Evolutionary conservation across 2,888 invertebrate species (phyloP).

Genomic region (Lasioglossum vierecki): DNA sequence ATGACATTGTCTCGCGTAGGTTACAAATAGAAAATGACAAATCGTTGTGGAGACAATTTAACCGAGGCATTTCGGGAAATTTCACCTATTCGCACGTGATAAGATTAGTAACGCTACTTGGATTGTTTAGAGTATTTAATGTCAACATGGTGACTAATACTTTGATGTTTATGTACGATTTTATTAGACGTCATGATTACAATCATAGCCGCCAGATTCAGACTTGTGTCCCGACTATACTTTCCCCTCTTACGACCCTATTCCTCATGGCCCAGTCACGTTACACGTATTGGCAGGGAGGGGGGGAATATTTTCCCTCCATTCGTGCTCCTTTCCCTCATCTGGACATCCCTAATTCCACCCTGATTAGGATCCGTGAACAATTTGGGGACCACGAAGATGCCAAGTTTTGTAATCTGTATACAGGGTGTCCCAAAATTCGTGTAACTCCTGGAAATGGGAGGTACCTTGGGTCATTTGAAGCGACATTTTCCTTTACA

Average conservation of each 20-base stretch:
- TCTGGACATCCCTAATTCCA: too few relatives aligned
- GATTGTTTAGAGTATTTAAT: not conserved
- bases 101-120: conserved; percentile 38
- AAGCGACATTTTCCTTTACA: too few relatives aligned
- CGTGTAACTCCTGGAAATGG: too few relatives aligned
- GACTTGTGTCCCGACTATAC: too few relatives aligned
- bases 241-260: too few relatives aligned
- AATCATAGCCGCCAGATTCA: too few relatives aligned
- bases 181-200: not conserved
- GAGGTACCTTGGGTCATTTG: too few relatives aligned
- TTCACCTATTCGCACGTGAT: conserved; percentile 34
- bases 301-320: too few relatives aligned
- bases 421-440: too few relatives aligned
- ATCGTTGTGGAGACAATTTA: conserved; percentile 39
- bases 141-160: not conserved
- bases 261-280: too few relatives aligned
- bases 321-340: too few relatives aligned
- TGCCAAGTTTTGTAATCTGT: not conserved
- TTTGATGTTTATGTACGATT: not conserved
- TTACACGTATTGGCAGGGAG: too few relatives aligned
- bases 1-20: conserved; percentile 48
- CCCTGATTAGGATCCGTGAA: not conserved
- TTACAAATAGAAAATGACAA: conserved; percentile 15
- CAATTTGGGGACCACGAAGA: not conserved
- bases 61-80: conserved; percentile 54